Percentiles rank a stretch among this genome's conserved stretches.
These are phyloP conservation scores for Drosophila lacteicornis DNA, from an alignment of 1,140 invertebrate species.

Conservation along the genomic window DNA sequence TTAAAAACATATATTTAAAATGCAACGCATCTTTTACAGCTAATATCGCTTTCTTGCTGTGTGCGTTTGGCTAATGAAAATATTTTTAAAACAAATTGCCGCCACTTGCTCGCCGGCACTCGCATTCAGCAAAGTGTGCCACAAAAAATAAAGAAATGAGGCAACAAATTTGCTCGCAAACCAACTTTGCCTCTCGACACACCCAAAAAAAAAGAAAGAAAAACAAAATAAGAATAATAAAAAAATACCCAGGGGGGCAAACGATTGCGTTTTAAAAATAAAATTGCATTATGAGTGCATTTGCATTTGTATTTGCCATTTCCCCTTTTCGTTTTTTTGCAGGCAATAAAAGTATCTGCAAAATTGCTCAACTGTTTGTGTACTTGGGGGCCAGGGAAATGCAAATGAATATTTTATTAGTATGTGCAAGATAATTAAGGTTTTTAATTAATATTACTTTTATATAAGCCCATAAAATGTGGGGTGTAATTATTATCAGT, in stretches of 20 bases:
- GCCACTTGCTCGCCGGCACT: constrained; percentile 59
- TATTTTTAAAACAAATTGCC: constrained; percentile 78
- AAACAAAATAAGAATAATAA: constrained; percentile 14
- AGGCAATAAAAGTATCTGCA: constrained; percentile 6
- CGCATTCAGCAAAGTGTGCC: constrained; percentile 66
- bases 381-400: constrained; percentile 23
- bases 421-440: constrained; percentile 6
- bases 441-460: constrained; percentile 7
- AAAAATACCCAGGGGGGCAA: constrained; percentile 18
- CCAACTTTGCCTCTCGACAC: constrained; percentile 10
- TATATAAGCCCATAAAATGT: constrained; percentile 5
- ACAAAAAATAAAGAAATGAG: constrained; percentile 40
- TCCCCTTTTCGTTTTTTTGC: constrained; percentile 30
- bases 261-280: constrained; percentile 76
- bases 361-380: constrained; percentile 17
- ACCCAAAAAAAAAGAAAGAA: constrained; percentile 18
- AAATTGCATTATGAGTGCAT: constrained; percentile 79
- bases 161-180: constrained; percentile 4
- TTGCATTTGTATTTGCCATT: constrained; percentile 58
- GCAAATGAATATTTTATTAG: constrained; percentile 24
- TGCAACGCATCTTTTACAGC: not conserved
- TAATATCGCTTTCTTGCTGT: constrained; percentile 15
- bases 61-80: constrained; percentile 45
- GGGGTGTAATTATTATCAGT: not conserved
- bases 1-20: not conserved